phyloP scores from a whole-genome alignment of 1,140 invertebrate genomes.

The Aleiodes sp. region DNA sequence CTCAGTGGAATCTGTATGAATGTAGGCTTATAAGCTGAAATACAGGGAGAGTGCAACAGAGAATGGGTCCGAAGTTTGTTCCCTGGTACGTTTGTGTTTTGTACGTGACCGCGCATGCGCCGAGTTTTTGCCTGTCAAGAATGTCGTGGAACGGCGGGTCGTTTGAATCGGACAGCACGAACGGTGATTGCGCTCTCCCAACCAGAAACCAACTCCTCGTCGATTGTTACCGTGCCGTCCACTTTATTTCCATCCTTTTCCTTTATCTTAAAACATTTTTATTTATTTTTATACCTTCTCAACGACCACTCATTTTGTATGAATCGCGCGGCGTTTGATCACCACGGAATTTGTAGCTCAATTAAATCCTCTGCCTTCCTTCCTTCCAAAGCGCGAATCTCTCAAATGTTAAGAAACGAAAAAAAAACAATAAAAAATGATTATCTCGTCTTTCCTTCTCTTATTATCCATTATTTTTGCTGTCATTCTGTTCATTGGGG shows the following conservation, averaged over 20 bases:
- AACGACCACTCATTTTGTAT: conserved; percentile 58
- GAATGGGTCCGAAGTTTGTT: conserved; percentile 21
- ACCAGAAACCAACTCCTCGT: conserved; percentile 36
- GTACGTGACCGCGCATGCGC: conserved; percentile 59
- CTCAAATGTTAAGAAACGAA: background rate
- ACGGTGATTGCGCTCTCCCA: conserved; percentile 51
- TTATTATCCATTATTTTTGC: background rate
- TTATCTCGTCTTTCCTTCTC: too few species aligned
- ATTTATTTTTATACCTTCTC: conserved; percentile 17
- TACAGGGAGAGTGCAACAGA: conserved; percentile 2
- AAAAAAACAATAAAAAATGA: background rate
- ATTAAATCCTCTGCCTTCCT: conserved; percentile 53
- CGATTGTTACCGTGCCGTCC: conserved; percentile 56
- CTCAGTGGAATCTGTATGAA: conserved; percentile 50
- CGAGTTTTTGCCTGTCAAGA: conserved; percentile 58
- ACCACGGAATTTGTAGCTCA: conserved; percentile 66
- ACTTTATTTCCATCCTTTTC: conserved; percentile 16
- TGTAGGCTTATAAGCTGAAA: conserved; percentile 51
- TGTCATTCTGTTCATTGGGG: background rate
- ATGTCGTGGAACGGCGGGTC: conserved; percentile 60
- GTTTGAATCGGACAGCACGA: conserved; percentile 61
- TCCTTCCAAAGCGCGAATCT: conserved; percentile 33
- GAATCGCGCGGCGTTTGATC: conserved; percentile 62
- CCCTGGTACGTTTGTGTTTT: background rate
- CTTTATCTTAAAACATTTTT: conserved; percentile 12